phyloP scores from a whole-genome alignment of 2,888 invertebrate species.

The Candidula unifasciata region DNA sequence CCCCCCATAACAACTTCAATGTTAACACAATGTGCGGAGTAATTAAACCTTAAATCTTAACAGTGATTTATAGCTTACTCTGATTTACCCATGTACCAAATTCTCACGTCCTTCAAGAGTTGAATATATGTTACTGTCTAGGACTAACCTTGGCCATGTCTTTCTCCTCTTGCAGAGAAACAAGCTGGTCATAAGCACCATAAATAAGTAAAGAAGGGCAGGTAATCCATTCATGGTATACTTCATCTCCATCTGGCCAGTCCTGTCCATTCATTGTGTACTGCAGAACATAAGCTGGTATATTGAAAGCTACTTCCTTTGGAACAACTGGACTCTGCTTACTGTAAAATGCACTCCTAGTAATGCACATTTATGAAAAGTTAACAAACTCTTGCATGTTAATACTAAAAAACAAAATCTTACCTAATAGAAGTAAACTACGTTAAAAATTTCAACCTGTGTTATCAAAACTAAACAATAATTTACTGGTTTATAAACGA shows the following conservation, averaged over 20 bases:
- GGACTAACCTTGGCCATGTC: slow-evolving; percentile 83
- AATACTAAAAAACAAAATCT: neutral
- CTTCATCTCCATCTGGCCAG: slow-evolving; percentile 85
- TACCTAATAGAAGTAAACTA: too few species aligned
- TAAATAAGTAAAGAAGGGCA: slow-evolving; percentile 84
- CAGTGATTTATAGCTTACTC: too few species aligned
- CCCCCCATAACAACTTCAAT: too few species aligned
- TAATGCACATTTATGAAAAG: neutral
- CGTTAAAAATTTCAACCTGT: too few species aligned
- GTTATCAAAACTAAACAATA: neutral
- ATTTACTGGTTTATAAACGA: neutral
- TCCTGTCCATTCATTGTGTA: slow-evolving; percentile 82
- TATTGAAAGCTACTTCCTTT: slow-evolving; percentile 68
- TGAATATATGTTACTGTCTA: neutral
- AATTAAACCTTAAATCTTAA: too few species aligned
- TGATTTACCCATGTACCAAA: too few species aligned
- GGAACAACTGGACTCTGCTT: slow-evolving; percentile 68
- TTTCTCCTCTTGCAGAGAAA: slow-evolving; percentile 84
- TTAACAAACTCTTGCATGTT: neutral
- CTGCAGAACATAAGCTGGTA: slow-evolving; percentile 77
- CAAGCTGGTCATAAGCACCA: slow-evolving; percentile 83
- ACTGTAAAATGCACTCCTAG: slow-evolving; percentile 62
- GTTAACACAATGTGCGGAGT: too few species aligned
- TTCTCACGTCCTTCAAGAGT: neutral
- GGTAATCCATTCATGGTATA: slow-evolving; percentile 83